A percentile compares a stretch with the other conserved stretches of the same genome.
Conservation (phyloP, 92 coral and sea anemone species). For the Epizoanthus illoricatus region DNA sequence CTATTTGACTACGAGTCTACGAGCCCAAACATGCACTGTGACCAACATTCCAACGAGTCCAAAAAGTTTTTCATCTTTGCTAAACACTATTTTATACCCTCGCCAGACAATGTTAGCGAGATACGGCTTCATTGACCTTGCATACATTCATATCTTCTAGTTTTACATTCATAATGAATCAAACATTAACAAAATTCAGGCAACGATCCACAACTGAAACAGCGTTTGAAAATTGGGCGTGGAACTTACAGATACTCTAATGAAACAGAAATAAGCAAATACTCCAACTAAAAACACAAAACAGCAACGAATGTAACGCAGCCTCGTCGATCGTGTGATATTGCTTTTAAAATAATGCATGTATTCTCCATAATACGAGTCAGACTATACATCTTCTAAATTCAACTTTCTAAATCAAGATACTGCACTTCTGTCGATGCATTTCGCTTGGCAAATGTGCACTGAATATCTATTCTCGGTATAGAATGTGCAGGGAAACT, state of each 20-base stretch:
- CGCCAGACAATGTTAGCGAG: constrained; percentile 3
- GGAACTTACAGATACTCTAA: constrained; percentile 41
- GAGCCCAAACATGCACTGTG: neutral
- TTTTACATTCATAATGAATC: neutral
- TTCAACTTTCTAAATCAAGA: neutral
- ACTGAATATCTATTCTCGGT: neutral
- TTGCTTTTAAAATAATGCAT: constrained; percentile 28
- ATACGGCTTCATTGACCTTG: constrained; percentile 19
- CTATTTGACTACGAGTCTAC: neutral
- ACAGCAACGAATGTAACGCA: neutral
- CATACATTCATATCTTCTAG: constrained; percentile 2
- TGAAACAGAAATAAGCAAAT: constrained; percentile 4
- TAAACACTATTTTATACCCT: neutral
- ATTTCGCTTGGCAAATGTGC: neutral
- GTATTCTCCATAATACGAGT: constrained; percentile 1
- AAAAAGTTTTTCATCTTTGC: neutral
- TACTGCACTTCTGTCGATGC: constrained; percentile 2
- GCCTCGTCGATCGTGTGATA: constrained; percentile 5
- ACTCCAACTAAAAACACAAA: neutral
- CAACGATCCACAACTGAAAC: neutral
- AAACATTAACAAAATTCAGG: neutral
- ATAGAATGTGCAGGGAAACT: neutral
- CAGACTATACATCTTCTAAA: neutral
- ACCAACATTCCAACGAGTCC: neutral
- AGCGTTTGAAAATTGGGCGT: neutral